Evolutionary conservation across 2,888 invertebrate species (phyloP).

Genomic region (Limnephilus auricula): DNA sequence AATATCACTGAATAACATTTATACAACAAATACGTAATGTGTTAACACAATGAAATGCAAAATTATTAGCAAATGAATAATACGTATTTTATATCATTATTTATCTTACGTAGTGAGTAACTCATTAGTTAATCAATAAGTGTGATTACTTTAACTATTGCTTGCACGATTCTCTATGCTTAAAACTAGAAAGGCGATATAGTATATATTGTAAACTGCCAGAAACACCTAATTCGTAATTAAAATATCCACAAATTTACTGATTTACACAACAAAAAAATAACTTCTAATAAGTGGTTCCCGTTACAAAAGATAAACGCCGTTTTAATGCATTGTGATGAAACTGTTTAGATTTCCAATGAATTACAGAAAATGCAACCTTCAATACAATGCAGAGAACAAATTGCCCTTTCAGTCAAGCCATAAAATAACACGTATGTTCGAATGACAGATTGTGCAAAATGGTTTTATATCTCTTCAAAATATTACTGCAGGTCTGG

Average conservation of each 20-base stretch:
- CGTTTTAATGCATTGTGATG: neutral
- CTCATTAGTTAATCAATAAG: neutral
- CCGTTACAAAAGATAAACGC: neutral
- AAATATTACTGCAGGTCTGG: neutral
- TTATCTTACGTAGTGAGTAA: neutral
- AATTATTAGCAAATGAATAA: neutral
- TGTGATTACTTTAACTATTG: neutral
- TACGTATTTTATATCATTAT: neutral
- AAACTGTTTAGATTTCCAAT: neutral
- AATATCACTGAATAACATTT: neutral
- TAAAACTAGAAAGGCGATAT: neutral
- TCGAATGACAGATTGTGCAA: conserved; percentile 25
- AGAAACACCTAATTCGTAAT: neutral
- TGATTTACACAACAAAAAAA: neutral
- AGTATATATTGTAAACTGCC: neutral
- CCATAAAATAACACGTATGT: conserved; percentile 42
- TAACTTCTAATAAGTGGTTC: neutral
- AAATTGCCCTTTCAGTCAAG: conserved; percentile 12
- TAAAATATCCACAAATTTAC: neutral
- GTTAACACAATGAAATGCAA: neutral
- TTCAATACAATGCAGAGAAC: conserved; percentile 6
- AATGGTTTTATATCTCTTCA: neutral
- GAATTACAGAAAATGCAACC: neutral
- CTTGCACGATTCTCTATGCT: neutral
- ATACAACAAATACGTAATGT: neutral